phyloP scores from a whole-genome alignment of 2,113 vertebrate species.

The Semnornis frantzii region DNA sequence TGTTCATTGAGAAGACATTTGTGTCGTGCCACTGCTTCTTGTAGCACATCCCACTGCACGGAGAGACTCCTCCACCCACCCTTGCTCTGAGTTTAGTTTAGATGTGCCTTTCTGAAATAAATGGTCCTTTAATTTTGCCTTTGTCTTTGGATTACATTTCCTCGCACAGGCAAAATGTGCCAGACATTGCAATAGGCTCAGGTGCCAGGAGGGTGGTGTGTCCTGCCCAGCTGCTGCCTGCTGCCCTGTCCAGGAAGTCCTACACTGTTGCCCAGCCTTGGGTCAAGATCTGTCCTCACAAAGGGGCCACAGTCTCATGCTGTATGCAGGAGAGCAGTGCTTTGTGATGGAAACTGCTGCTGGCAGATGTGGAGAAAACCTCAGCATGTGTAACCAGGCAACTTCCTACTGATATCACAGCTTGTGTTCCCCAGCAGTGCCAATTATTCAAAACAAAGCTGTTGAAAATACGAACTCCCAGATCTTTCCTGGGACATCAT shows the following conservation, averaged over 20 bases:
- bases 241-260: not conserved
- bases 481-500: not conserved
- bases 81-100: not conserved
- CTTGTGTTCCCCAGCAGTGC: not conserved
- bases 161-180: not conserved
- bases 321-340: not conserved
- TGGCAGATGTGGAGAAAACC: slow-evolving; percentile 41
- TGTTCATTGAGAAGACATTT: not conserved
- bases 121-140: not conserved
- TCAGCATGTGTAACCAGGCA: not conserved
- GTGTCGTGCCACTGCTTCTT: not conserved
- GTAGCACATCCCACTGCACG: accelerated
- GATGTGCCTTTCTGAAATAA: not conserved
- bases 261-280: not conserved
- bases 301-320: accelerated
- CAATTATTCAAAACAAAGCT: slow-evolving; percentile 1
- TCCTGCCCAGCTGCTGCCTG: not conserved
- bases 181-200: not conserved
- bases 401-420: not conserved
- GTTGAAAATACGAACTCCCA: slow-evolving; percentile 3
- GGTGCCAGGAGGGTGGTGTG: not conserved
- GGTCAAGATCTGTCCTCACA: not conserved
- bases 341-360: slow-evolving; percentile 14
- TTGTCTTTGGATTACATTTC: not conserved
- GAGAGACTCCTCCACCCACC: not conserved